phyloP scores from a whole-genome alignment of 2,888 invertebrate species.

The Acleris laterana region DNA sequence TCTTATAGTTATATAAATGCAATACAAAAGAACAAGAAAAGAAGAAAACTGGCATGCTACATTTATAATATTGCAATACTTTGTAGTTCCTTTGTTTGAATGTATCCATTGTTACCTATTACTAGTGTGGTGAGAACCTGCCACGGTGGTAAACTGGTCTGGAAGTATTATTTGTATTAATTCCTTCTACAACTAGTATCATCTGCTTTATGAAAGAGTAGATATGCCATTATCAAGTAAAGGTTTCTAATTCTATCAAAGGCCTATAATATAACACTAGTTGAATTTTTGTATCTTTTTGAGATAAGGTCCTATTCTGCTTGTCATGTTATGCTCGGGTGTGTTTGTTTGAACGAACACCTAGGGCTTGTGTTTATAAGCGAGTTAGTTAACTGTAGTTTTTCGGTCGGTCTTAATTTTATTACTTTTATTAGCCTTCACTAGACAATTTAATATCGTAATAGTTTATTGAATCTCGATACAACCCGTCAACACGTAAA shows the following conservation, averaged over 20 bases:
- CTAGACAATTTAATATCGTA: too few relatives aligned
- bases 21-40: slow-evolving; percentile 1
- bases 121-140: slow-evolving; percentile 5
- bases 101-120: slow-evolving; percentile 38
- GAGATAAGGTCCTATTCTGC: background rate
- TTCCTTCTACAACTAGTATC: background rate
- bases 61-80: slow-evolving; percentile 8
- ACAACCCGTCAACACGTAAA: too few relatives aligned
- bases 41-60: background rate
- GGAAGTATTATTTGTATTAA: slow-evolving; percentile 27
- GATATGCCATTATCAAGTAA: too few relatives aligned
- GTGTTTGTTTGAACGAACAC: too few relatives aligned
- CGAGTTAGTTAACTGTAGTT: too few relatives aligned
- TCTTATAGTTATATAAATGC: too few relatives aligned
- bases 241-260: too few relatives aligned
- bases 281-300: background rate
- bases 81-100: slow-evolving; percentile 39
- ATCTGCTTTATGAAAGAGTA: background rate
- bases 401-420: too few relatives aligned
- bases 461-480: too few relatives aligned
- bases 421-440: too few relatives aligned
- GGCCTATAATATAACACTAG: background rate
- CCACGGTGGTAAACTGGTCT: slow-evolving; percentile 8
- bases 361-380: too few relatives aligned
- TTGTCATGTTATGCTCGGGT: background rate